Evolutionary conservation across 2,888 invertebrate genomes (phyloP).

Genomic region (Eumacrocentrus americanus): DNA sequence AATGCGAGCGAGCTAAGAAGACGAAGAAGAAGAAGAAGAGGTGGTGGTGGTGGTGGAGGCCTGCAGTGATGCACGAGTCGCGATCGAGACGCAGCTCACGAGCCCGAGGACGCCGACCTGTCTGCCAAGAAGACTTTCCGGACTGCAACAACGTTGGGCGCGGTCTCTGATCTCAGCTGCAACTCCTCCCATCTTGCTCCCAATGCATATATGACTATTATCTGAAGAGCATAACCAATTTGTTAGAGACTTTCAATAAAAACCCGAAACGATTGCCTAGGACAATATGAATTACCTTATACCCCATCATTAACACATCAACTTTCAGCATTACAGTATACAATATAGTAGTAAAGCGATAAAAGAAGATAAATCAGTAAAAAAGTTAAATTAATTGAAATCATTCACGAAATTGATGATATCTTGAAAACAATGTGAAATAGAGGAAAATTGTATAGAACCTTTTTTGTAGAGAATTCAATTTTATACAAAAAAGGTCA

Average conservation of each 20-base stretch:
- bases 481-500: no score
- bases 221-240: background rate
- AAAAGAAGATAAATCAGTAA: no score
- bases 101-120: constrained; percentile 49
- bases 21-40: constrained; percentile 11
- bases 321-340: no score
- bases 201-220: background rate
- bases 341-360: no score
- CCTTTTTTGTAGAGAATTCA: no score
- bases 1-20: constrained; percentile 33
- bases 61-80: constrained; percentile 32
- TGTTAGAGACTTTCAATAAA: background rate
- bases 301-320: no score
- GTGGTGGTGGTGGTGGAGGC: constrained; percentile 26
- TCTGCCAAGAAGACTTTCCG: constrained; percentile 40
- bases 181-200: background rate
- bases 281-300: no score
- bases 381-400: no score
- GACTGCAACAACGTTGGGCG: constrained; percentile 10
- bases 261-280: no score
- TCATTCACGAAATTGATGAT: no score
- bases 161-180: constrained; percentile 2
- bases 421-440: no score
- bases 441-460: no score
- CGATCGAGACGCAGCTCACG: constrained; percentile 47